These are phyloP conservation scores for Drosophila lowei DNA, from an alignment of 1,140 invertebrate species.

Conservation along the genomic window DNA sequence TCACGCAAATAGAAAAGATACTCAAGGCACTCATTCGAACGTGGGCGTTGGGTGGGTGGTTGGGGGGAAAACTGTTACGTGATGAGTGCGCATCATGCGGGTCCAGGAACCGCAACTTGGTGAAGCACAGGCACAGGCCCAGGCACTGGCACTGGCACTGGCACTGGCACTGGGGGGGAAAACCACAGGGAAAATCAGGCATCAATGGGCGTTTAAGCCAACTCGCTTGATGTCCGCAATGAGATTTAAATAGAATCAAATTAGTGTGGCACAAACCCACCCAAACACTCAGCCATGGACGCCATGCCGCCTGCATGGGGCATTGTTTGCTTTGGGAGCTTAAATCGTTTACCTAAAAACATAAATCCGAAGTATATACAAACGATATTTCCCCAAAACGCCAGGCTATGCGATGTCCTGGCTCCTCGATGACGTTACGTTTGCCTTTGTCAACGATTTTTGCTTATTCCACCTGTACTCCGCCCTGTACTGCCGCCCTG, in stretches of 20 bases:
- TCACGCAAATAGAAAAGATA: slow-evolving; percentile 80
- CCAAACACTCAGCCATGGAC: slow-evolving; percentile 33
- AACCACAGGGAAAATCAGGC: slow-evolving; percentile 59
- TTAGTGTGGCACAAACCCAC: slow-evolving; percentile 58
- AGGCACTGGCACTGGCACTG: too few species aligned
- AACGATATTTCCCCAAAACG: slow-evolving; percentile 14
- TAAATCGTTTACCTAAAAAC: slow-evolving; percentile 78
- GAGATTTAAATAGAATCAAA: slow-evolving; percentile 82
- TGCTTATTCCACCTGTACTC: slow-evolving; percentile 25
- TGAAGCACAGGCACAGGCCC: background rate
- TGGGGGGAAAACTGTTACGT: slow-evolving; percentile 62
- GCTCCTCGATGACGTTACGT: slow-evolving; percentile 52
- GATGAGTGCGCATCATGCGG: slow-evolving; percentile 76
- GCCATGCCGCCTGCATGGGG: slow-evolving; percentile 53
- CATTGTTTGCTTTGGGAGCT: slow-evolving; percentile 74
- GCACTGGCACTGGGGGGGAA: background rate
- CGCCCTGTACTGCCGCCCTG: background rate
- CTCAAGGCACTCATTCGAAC: slow-evolving; percentile 75
- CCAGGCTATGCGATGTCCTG: too few species aligned
- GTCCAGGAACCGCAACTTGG: slow-evolving; percentile 40
- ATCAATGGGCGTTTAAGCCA: slow-evolving; percentile 75
- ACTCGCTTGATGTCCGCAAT: slow-evolving; percentile 74
- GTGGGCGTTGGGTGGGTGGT: background rate
- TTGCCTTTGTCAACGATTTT: slow-evolving; percentile 78
- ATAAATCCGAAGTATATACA: slow-evolving; percentile 72